Evolutionary conservation across 1,140 invertebrate genomes (phyloP).

Genomic region (Conus ventricosus): DNA sequence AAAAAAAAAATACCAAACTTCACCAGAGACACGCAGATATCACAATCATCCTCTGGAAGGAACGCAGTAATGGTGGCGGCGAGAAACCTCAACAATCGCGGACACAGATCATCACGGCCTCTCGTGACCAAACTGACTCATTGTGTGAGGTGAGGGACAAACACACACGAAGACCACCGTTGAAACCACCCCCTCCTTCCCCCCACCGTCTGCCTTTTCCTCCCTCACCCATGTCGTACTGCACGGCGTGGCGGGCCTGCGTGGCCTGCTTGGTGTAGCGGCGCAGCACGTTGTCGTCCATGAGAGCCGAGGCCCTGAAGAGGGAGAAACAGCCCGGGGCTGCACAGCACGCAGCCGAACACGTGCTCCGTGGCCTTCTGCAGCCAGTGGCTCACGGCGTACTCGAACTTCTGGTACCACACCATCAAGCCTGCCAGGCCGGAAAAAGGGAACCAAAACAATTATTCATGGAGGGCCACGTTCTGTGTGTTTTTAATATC

Average conservation of each 20-base stretch:
- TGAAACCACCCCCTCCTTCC: no score
- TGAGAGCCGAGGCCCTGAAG: conserved; percentile 62
- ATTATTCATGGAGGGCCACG: background rate
- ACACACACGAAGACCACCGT: no score
- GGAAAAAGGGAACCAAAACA: background rate
- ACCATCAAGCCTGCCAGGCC: conserved; percentile 55
- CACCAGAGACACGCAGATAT: no score
- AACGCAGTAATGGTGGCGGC: no score
- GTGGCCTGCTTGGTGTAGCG: conserved; percentile 74
- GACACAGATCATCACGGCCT: no score
- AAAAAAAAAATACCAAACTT: no score
- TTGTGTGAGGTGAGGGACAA: no score
- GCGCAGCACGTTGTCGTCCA: conserved; percentile 61
- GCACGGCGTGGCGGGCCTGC: conserved; percentile 78
- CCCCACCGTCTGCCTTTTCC: conserved; percentile 59
- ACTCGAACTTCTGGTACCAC: conserved; percentile 75
- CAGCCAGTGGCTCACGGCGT: conserved; percentile 65
- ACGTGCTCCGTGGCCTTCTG: conserved; percentile 67
- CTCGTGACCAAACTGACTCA: no score
- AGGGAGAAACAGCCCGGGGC: conserved; percentile 64
- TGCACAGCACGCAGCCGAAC: conserved; percentile 64
- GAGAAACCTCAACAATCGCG: no score
- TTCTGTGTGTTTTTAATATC: no score
- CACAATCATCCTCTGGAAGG: no score
- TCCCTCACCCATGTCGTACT: conserved; percentile 79